These are phyloP conservation scores for Coregonus sp. DNA, from an alignment of 2,797 vertebrate genomes.

Conservation along the genomic window DNA sequence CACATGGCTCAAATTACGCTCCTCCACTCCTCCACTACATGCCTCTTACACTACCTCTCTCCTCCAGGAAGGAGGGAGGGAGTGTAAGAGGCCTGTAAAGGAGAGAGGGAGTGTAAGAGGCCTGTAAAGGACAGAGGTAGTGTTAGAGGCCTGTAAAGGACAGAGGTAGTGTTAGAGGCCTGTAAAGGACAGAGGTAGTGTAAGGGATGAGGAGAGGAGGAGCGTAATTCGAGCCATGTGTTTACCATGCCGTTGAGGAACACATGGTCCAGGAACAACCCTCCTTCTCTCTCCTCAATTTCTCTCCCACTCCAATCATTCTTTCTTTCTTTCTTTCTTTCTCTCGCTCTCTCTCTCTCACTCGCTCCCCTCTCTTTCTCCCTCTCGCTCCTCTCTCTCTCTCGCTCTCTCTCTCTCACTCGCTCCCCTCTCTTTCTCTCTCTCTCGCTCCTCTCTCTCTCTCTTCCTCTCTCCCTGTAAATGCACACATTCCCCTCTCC, in stretches of 20 bases:
- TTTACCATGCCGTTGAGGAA: too few relatives aligned
- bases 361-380: neutral
- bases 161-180: too few relatives aligned
- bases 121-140: too few relatives aligned
- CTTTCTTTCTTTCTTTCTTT: neutral
- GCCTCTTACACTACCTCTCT: conserved; percentile 14
- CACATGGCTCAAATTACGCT: conserved; percentile 68
- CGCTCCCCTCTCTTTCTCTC: conserved; percentile 8
- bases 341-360: neutral
- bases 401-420: conserved; percentile 1
- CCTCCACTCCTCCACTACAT: conserved; percentile 17
- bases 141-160: too few relatives aligned
- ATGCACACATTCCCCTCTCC: too few relatives aligned
- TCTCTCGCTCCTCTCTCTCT: neutral
- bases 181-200: too few relatives aligned
- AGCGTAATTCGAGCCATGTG: too few relatives aligned
- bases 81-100: too few relatives aligned
- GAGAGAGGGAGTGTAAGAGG: too few relatives aligned
- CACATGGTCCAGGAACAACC: neutral
- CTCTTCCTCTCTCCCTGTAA: neutral
- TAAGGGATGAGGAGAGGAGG: too few relatives aligned
- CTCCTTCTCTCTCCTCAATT: neutral
- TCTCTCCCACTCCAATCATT: neutral
- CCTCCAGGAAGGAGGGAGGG: neutral
- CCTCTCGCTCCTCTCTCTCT: neutral